phyloP scores from a whole-genome alignment of 2,888 invertebrate genomes.

The Anodontia alba region DNA sequence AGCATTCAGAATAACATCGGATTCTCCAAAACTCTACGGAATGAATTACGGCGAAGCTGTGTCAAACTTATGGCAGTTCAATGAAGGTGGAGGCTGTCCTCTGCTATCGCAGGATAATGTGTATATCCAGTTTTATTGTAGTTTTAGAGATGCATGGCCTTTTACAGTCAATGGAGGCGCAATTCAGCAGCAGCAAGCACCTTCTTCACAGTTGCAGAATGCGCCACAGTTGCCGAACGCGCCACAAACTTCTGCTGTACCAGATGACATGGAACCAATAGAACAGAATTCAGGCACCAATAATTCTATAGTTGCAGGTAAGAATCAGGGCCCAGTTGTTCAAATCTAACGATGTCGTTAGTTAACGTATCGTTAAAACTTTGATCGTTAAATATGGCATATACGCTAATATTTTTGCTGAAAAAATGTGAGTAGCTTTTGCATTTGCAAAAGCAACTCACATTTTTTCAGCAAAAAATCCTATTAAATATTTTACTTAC shows the following conservation, averaged over 20 bases:
- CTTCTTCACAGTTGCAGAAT: not conserved
- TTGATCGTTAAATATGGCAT: no score
- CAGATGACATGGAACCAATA: not conserved
- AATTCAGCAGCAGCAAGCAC: not conserved
- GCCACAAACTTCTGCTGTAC: not conserved
- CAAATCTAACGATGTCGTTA: no score
- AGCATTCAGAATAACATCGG: slow-evolving; percentile 59
- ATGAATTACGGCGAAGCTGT: slow-evolving; percentile 65
- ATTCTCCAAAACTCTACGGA: slow-evolving; percentile 63
- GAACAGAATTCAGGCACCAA: not conserved
- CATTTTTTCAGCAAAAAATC: no score
- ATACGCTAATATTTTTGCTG: no score
- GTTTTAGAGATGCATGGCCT: slow-evolving; percentile 65
- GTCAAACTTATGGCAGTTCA: slow-evolving; percentile 61
- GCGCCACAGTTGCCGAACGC: not conserved
- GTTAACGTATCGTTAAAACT: no score
- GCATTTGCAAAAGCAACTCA: no score
- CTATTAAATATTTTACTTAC: no score
- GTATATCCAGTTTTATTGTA: slow-evolving; percentile 68
- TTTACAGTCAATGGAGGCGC: slow-evolving; percentile 26
- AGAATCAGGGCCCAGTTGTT: not conserved
- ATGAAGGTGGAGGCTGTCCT: slow-evolving; percentile 49
- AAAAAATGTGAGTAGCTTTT: no score
- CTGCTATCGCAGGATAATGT: slow-evolving; percentile 52
- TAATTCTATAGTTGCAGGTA: not conserved